Evolutionary conservation across 2,113 vertebrate species (phyloP).

Genomic region (Ptilorrhoa leucosticta): DNA sequence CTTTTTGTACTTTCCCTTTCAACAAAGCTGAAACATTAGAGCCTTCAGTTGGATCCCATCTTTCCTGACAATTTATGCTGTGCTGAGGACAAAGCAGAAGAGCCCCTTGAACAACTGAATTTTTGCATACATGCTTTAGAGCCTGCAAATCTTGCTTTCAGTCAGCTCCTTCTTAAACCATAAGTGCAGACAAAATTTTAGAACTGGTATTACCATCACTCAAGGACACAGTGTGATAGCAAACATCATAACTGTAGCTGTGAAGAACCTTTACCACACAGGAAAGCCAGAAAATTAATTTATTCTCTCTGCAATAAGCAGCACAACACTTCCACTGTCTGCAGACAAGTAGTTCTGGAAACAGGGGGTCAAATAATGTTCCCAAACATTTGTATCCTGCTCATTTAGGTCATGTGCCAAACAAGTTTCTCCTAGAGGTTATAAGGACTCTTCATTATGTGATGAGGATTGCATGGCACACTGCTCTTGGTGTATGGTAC

Average conservation of each 20-base stretch:
- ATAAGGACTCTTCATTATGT: neutral
- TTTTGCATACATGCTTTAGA: neutral
- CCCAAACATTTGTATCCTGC: neutral
- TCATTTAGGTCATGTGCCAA: neutral
- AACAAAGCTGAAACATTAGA: slow-evolving; percentile 23
- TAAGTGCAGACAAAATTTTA: neutral
- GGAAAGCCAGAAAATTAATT: neutral
- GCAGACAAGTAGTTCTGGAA: neutral
- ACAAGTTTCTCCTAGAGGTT: neutral
- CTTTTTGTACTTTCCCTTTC: slow-evolving; percentile 12
- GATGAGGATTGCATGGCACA: neutral
- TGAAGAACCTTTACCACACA: neutral
- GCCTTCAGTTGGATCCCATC: neutral
- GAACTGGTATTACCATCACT: neutral
- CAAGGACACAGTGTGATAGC: neutral
- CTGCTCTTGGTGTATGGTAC: neutral
- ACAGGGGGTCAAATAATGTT: neutral
- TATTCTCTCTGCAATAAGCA: neutral
- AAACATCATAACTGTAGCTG: neutral
- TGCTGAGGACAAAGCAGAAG: slow-evolving; percentile 10
- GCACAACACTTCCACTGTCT: neutral
- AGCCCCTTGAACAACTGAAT: neutral
- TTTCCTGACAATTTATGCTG: neutral
- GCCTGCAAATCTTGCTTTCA: neutral
- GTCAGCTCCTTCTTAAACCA: neutral